Conservation (phyloP, 2,888 invertebrate species). For the Busseola fusca region DNA sequence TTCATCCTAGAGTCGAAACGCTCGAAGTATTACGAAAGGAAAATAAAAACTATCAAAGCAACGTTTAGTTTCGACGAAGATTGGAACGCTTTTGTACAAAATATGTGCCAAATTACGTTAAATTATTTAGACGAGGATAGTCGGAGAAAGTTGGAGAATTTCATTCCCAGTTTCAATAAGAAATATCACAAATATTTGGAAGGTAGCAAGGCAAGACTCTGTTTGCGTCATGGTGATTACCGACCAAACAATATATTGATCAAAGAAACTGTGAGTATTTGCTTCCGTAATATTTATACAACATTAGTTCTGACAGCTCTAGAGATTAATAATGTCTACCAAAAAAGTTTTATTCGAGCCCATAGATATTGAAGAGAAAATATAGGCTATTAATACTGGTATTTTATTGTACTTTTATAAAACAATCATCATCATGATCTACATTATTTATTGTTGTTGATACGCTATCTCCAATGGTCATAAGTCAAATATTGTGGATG, state of each 20-base stretch:
- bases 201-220: conserved; percentile 49
- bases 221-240: conserved; percentile 71
- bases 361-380: neutral
- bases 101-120: conserved; percentile 55
- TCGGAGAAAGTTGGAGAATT: conserved; percentile 55
- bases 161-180: conserved; percentile 50
- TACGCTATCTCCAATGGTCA: conserved; percentile 22
- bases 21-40: conserved; percentile 68
- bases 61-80: conserved; percentile 52
- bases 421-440: too few relatives aligned
- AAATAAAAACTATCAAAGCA: conserved; percentile 58
- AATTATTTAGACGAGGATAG: conserved; percentile 59
- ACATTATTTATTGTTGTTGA: neutral
- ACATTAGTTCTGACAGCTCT: neutral
- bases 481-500: neutral
- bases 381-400: neutral
- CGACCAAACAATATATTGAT: conserved; percentile 67
- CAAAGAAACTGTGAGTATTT: conserved; percentile 64
- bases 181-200: conserved; percentile 60
- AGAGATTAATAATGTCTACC: neutral
- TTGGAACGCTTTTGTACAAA: conserved; percentile 59
- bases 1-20: conserved; percentile 66
- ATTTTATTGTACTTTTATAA: neutral
- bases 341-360: neutral
- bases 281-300: neutral